phyloP scores from a whole-genome alignment of 2,888 invertebrate species.

The Isotomurus palustris region DNA sequence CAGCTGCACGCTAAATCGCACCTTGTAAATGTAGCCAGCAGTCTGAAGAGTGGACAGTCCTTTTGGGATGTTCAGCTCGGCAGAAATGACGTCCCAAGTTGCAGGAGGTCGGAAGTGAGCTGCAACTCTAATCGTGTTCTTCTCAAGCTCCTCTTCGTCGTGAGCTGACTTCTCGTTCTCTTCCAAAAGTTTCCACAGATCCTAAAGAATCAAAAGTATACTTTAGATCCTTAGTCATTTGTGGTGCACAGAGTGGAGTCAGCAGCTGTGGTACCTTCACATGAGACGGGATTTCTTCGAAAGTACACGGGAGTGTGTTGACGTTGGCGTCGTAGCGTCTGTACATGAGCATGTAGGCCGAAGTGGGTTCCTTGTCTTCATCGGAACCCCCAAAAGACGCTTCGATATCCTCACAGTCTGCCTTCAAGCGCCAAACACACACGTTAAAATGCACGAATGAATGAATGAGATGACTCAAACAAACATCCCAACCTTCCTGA shows the following conservation, averaged over 20 bases:
- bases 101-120: conserved; percentile 10
- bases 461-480: background rate
- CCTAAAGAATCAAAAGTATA: conserved; percentile 47
- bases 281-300: conserved; percentile 69
- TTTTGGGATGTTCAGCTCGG: conserved; percentile 58
- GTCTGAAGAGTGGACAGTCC: conserved; percentile 60
- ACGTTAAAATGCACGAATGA: background rate
- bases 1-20: background rate
- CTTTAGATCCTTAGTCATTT: background rate
- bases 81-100: conserved; percentile 53
- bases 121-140: conserved; percentile 57
- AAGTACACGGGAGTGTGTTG: conserved; percentile 61
- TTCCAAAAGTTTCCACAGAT: conserved; percentile 61
- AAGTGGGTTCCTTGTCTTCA: conserved; percentile 54
- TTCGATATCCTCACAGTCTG: conserved; percentile 72
- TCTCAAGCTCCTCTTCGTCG: conserved; percentile 58
- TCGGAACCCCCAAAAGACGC: conserved; percentile 73
- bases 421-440: conserved; percentile 53
- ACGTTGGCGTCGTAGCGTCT: conserved; percentile 64
- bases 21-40: conserved; percentile 47
- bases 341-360: conserved; percentile 89
- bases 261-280: conserved; percentile 50
- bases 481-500: conserved; percentile 58
- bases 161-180: conserved; percentile 63
- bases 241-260: background rate